Evolutionary conservation across 1,140 invertebrate species (phyloP).

Genomic region (Euborellia annulipes): DNA sequence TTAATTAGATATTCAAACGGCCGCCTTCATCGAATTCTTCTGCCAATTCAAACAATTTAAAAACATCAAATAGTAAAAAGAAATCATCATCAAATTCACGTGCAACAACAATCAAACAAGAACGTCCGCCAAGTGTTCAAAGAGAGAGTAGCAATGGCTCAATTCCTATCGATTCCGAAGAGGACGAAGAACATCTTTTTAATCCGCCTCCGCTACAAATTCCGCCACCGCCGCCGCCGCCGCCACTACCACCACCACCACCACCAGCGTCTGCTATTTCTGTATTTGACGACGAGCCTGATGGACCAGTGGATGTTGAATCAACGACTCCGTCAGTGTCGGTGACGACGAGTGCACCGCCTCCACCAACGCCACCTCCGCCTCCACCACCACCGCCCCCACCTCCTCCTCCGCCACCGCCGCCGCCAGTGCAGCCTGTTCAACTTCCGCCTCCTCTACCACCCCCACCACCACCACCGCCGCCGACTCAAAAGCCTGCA

Average conservation of each 20-base stretch:
- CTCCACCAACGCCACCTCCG: constrained; percentile 14
- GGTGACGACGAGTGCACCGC: no score
- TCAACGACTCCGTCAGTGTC: no score
- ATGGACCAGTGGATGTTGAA: no score
- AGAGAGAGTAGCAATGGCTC: neutral
- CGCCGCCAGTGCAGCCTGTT: constrained; percentile 12
- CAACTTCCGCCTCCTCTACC: neutral
- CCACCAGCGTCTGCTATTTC: constrained; percentile 25
- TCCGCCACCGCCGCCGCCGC: constrained; percentile 12
- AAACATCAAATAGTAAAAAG: constrained; percentile 8
- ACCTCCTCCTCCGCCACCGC: constrained; percentile 24
- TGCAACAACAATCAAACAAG: no score
- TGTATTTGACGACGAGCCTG: no score
- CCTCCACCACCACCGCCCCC: constrained; percentile 13
- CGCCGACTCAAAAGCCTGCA: constrained; percentile 18
- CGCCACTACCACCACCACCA: constrained; percentile 22
- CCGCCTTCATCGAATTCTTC: constrained; percentile 2
- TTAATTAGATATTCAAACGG: neutral
- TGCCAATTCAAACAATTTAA: neutral
- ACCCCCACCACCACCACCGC: constrained; percentile 3
- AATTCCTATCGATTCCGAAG: no score
- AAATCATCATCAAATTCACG: constrained; percentile 2
- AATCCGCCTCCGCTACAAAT: constrained; percentile 13
- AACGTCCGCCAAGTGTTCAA: no score
- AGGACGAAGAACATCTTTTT: no score